Base-by-base conservation (phyloP, 2,888 invertebrate genomes). In the Patella depressa region DNA sequence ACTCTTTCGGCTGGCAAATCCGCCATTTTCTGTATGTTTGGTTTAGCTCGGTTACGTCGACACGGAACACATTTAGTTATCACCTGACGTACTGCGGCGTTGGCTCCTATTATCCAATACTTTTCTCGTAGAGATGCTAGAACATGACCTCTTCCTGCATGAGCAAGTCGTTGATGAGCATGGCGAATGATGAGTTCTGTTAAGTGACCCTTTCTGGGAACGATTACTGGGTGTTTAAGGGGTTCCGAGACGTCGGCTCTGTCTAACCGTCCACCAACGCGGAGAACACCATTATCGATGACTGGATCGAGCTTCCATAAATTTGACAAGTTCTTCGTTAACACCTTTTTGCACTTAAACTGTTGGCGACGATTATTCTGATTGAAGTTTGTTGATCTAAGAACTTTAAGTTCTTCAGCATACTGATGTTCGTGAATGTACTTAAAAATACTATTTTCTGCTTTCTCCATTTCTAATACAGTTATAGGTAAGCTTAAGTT, bases 71-170 rank as follows among this genome's bases (percentile, higher is more conserved):
- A 59, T 59, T 59, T 59, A 59, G 59, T n/a, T 59, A 59, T 59
- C 7, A 59, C 19, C 5, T 59, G 19, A 9, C 59, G 17, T 5
- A 59, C 59, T n/a, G 19, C 59, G 4, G 59, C 17, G n/a, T 59
- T 59, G 17, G 59, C 59, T n/a, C 19, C 19, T 59, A 59, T 59
- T n/a, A 59, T 15, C 59, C 59, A 59, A 59, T 59, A 59, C 17
- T 3, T 59, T 59, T 59, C 59, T n/a, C 59, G 59, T n/a, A 59
- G 59, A n/a, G 59, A 12, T 59, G 59, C 59, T n/a, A 59, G n/a
- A 59, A 1, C 9, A 59, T 59, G 59, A 9, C 59, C 59, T 59
- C 59, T 59, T 9, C 59, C 59, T n/a, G 59, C n/a, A 59, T 59
- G 19, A 17, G 15, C 57, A 17, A 57, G 14, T 14, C 14, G 15